A percentile compares a stretch with the other conserved stretches of the same genome.
phyloP scores from a whole-genome alignment of 2,113 vertebrate species.

The Coptodon bakossiorum region DNA sequence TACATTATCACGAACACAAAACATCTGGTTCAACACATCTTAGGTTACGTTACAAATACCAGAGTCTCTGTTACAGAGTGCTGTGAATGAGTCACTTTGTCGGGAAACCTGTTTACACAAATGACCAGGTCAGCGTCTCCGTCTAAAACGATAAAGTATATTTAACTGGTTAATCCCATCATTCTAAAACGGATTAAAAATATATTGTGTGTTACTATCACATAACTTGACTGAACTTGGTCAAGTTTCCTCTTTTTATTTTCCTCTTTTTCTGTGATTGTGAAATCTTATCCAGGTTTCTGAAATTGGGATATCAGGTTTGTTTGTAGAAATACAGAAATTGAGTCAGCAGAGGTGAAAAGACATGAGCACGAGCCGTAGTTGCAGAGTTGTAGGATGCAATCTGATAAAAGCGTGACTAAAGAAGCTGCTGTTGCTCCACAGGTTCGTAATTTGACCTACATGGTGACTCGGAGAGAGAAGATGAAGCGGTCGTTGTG shows the following conservation, averaged over 20 bases:
- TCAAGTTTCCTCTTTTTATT: not conserved
- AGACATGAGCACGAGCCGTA: not conserved
- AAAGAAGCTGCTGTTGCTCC: not conserved
- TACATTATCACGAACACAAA: not conserved
- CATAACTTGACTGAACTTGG: not conserved
- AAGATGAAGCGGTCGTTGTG: slow-evolving; percentile 95
- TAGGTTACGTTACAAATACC: not conserved
- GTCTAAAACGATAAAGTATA: not conserved
- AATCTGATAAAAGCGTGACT: not conserved
- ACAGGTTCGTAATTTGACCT: slow-evolving; percentile 95
- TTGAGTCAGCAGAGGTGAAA: not conserved
- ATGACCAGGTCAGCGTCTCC: not conserved
- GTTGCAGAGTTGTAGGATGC: not conserved
- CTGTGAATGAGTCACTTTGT: not conserved
- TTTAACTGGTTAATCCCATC: not conserved
- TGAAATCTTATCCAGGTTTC: not conserved
- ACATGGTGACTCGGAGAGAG: slow-evolving; percentile 97
- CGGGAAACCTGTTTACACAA: not conserved
- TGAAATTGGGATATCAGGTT: not conserved
- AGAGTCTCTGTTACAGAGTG: not conserved
- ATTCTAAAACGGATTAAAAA: not conserved
- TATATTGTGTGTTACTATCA: not conserved
- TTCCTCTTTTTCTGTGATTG: not conserved
- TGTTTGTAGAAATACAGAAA: not conserved
- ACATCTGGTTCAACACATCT: not conserved